Base-by-base conservation (phyloP, 2,888 invertebrate genomes). In the Morpho helenor region DNA sequence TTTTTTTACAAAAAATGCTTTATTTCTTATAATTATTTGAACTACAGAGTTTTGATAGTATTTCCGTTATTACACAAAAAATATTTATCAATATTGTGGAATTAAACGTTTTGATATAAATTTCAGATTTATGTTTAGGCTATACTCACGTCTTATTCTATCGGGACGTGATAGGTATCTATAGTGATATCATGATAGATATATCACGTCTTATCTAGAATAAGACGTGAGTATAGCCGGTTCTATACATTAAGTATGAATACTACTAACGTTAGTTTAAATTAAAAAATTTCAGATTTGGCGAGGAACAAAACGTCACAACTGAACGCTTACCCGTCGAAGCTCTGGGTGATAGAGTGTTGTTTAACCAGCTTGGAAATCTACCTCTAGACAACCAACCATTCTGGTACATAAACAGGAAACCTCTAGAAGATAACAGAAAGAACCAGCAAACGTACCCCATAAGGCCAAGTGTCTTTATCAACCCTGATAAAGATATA, bases 371-470 rank as follows among this genome's bases (percentile, higher is more conserved):
- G 47, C 76, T 95, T 7, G 91, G 88, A 62, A 81, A 86, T 7
- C 89, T 93, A 75, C 95, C 94, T 0, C 75, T 81, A 61, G 93
- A 94, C 52, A 84, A 92, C 49, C 92, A 92, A 64, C 95, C 95
- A 0, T 95, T 94, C 79, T 95, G 94, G 95, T 87, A 92, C 50
- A 66, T 95, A 43, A 95, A 95, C 76, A 92, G 93, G 74, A 82
- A 91, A 59, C 92, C 92, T 0, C 89, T 95, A 9, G 94, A 95
- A 70, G 87, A 83, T 0, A 84, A 92, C 43, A 86, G 93, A 55
- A 74, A 71, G 1, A 69, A 69, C n/a, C 78, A 79, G 0, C 75
- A 79, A 16, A 76, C 76, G 0, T 85, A 72, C 54, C 66, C 70
- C 0, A 74, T 69, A 3, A 76, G 66, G 44, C 73, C 70, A 0